Evolutionary conservation across 2,888 invertebrate genomes (phyloP).

Genomic region (Gortyna flavago): DNA sequence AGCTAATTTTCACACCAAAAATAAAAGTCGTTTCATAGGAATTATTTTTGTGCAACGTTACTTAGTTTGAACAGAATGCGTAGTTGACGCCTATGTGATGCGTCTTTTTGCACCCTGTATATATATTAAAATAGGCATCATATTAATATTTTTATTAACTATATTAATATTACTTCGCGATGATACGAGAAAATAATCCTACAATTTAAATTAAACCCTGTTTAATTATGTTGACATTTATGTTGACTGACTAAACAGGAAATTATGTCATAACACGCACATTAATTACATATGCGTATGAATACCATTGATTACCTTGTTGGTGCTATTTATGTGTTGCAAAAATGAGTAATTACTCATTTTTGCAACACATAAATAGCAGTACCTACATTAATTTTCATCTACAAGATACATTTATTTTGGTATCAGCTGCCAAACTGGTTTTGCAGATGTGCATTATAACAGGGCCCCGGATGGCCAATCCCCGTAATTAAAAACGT

Average conservation of each 20-base stretch:
- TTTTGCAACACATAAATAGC: neutral
- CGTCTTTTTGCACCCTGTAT: too few species aligned
- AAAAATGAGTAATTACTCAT: constrained; percentile 31
- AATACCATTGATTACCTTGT: constrained; percentile 9
- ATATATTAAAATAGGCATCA: too few species aligned
- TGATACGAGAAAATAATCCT: neutral
- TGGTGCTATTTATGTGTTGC: too few species aligned
- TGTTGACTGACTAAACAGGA: neutral
- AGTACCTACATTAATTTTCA: neutral
- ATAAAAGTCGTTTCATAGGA: too few species aligned
- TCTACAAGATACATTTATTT: neutral
- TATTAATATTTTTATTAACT: neutral
- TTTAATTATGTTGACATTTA: neutral
- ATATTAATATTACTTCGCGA: neutral
- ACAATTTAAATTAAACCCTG: neutral
- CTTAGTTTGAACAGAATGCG: too few species aligned
- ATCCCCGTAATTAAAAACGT: too few species aligned
- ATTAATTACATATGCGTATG: neutral
- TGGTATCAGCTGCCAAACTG: neutral
- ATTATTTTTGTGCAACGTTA: too few species aligned
- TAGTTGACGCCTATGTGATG: too few species aligned
- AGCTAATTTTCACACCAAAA: too few species aligned
- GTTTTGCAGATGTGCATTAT: neutral
- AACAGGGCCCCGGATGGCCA: neutral
- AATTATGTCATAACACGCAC: constrained; percentile 17